Base-by-base conservation (phyloP, 2,113 vertebrate genomes). In the Colistium nudipinnis region DNA sequence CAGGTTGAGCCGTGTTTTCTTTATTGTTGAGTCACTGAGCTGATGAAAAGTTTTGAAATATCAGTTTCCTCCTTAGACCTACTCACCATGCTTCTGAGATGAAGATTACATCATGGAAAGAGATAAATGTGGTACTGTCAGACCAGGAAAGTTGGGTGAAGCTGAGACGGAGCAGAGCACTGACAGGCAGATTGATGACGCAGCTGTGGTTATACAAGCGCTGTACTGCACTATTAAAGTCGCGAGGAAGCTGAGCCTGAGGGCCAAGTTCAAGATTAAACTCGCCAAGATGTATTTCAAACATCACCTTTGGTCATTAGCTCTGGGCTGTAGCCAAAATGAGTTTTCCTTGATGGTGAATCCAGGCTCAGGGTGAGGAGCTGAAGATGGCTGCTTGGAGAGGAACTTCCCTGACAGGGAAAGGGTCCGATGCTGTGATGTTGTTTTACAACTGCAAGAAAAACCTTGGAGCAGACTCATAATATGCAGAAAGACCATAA, bases 351-450 rank as follows among this genome's bases (percentile, higher is more conserved):
- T 74, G 47, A 63, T 49, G 53, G 38, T 43, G 33, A 44, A 62
- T 70, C 20, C 54, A 33, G 38, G 24, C 33, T 70, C 54, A 68
- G 43, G 5, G 36, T 81, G 72, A 47, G 24, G 30, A 55, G 45
- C 69, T 66, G 5, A 25, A 67, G 78, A 79, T 83, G 78, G 77
- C 53, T 67, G n/a, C 48, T 67, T 25, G 39, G 39, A 44, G 33
- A 35, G 61, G 4, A 20, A 39, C 22, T 49, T 10, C 20, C 17
- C 4, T 64, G 55, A 57, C 45, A 67, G 33, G 20, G 53, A 76
- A 69, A 57, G 47, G n/a, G 39, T 22, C 10, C 43, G 31, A 75
- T 19, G 27, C 44, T 12, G 63, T 16, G 51, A 51, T 74, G 47
- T 52, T 54, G 9, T 25, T 17, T 44, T 56, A 31, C 54, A 63